phyloP scores from a whole-genome alignment of 1,140 invertebrate genomes.

The Pygmarrhopalites habei region DNA sequence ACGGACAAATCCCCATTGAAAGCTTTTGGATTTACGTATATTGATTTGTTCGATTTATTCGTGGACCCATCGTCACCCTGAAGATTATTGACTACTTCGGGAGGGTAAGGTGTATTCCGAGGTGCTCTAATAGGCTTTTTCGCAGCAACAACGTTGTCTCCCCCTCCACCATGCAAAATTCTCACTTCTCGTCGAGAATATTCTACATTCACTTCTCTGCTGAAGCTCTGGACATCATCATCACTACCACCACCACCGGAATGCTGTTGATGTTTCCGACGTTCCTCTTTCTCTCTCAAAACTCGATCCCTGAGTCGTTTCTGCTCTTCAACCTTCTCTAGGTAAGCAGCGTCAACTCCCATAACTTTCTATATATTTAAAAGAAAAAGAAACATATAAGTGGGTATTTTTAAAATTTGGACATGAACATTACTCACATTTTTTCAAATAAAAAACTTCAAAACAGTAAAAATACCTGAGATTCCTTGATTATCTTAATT shows the following conservation, averaged over 20 bases:
- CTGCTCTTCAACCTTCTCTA: slow-evolving; percentile 31
- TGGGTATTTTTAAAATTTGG: no score
- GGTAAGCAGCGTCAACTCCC: slow-evolving; percentile 34
- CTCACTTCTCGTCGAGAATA: not conserved
- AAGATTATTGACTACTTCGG: no score
- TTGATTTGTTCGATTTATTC: slow-evolving; percentile 3
- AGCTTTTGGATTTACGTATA: slow-evolving; percentile 33
- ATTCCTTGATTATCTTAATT: slow-evolving; percentile 21
- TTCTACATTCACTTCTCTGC: not conserved
- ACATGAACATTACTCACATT: not conserved
- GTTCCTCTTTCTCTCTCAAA: slow-evolving; percentile 30
- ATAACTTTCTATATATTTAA: slow-evolving; percentile 25
- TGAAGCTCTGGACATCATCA: not conserved
- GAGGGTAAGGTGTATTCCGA: no score
- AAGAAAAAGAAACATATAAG: not conserved
- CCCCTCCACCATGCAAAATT: not conserved
- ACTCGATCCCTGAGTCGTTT: slow-evolving; percentile 27
- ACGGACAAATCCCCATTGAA: slow-evolving; percentile 28
- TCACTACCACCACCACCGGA: not conserved
- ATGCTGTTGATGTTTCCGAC: not conserved
- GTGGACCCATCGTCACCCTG: no score
- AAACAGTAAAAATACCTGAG: slow-evolving; percentile 20
- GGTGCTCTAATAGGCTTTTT: no score
- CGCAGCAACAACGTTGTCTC: not conserved
- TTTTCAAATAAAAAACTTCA: not conserved